Base-by-base conservation (phyloP, 2,888 invertebrate species). In the Andrena hattorfiana region DNA sequence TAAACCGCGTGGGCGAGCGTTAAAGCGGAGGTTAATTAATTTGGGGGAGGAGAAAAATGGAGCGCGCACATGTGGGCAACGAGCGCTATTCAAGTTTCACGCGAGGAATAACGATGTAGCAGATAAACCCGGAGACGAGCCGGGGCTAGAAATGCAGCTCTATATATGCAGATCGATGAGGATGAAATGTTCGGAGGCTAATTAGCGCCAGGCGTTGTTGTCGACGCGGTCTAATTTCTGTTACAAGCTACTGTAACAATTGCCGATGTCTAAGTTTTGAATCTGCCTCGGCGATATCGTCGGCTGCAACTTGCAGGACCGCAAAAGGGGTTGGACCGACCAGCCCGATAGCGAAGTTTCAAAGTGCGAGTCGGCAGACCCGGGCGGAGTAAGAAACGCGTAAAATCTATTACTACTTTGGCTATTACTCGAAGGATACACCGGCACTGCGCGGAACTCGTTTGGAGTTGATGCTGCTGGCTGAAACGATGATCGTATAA, bases 11-110 rank as follows among this genome's bases (percentile, higher is more conserved):
- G 7, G 59, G 66, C 60, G 71, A 32, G 26, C 8, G 20, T 71
- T 62, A 71, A 67, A 67, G 48, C 28, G 49, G 10, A 28, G 16
- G 49, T 54, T 79, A 80, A 80, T 80, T 80, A 80, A 71, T 67
- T 71, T 32, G 63, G 1, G 20, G 16, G 20, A 10, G 7, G 3
- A 64, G 16, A 62, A 60, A 66, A 71, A 67, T 30, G 66, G 48
- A 23, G 42, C 59, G 6, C 28, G 7, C 2, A 13, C 51, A 13
- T 26, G 6, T 23, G 73, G 26, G n/a, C 32, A 73, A 60, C 51
- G 64, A 69, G 20, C 35, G 63, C 26, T 35, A 13, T 56, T 30
- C 4, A 49, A 30, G 7, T 35, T 62, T 26, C 30, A 35, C 26
- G 16, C 23, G 48, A 10, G 4, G 4, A 13, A 7, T 20, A 49